phyloP scores from a whole-genome alignment of 1,140 invertebrate species.

The Heliconius hewitsoni region DNA sequence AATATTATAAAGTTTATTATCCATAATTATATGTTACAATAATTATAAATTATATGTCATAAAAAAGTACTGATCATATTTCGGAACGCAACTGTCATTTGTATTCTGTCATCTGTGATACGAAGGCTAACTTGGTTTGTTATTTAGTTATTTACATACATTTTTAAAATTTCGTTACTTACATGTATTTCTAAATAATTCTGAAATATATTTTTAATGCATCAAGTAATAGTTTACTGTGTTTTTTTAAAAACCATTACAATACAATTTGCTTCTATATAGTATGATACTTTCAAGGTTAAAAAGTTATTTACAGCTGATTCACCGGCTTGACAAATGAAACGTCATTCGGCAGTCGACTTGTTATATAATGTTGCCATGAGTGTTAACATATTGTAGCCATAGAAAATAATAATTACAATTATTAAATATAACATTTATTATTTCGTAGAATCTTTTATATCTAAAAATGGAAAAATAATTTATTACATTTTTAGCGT shows the following conservation, averaged over 20 bases:
- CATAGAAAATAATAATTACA: neutral
- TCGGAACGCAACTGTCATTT: neutral
- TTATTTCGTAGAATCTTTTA: neutral
- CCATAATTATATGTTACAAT: neutral
- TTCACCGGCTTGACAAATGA: slow-evolving; percentile 1
- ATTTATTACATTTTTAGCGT: slow-evolving; percentile 40
- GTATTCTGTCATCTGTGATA: slow-evolving; percentile 1
- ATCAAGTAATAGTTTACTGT: neutral
- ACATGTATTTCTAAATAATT: neutral
- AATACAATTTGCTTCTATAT: neutral
- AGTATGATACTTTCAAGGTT: neutral
- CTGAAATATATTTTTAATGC: neutral
- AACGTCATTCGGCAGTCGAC: neutral
- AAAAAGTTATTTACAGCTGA: slow-evolving; percentile 1
- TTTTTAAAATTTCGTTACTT: neutral
- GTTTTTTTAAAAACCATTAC: neutral
- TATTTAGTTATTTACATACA: neutral
- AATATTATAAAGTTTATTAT: neutral
- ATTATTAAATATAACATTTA: neutral
- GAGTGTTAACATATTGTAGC: slow-evolving; percentile 6
- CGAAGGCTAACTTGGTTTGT: neutral
- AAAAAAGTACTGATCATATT: neutral
- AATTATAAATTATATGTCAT: neutral
- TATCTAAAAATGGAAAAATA: neutral
- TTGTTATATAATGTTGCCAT: slow-evolving; percentile 2